Percentiles rank a stretch among this genome's conserved stretches.
Evolutionary conservation across 1,140 invertebrate species (phyloP).

Genomic region (Thaumatotibia leucotreta): DNA sequence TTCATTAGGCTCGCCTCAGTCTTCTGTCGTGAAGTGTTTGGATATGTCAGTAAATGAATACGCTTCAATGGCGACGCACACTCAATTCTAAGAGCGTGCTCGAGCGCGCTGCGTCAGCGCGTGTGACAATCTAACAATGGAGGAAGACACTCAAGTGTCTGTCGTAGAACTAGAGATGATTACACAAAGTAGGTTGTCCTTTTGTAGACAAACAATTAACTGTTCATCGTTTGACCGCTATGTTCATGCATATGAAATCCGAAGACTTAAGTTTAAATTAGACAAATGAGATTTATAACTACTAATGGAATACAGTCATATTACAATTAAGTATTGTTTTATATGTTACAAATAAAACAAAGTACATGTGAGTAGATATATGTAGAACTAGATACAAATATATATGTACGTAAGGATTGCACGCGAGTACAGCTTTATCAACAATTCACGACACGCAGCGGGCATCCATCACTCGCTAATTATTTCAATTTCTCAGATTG

Average conservation of each 20-base stretch:
- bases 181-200: slow-evolving; percentile 54
- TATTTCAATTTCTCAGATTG: slow-evolving; percentile 71
- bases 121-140: slow-evolving; percentile 42
- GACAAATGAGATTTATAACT: not conserved
- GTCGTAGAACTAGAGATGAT: slow-evolving; percentile 61
- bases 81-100: slow-evolving; percentile 24
- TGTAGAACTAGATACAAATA: slow-evolving; percentile 25
- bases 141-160: slow-evolving; percentile 53
- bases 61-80: slow-evolving; percentile 24
- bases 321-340: slow-evolving; percentile 14
- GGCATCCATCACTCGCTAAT: slow-evolving; percentile 63
- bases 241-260: slow-evolving; percentile 35
- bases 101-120: slow-evolving; percentile 32
- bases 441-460: slow-evolving; percentile 45
- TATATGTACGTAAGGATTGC: slow-evolving; percentile 20
- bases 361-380: no score
- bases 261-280: slow-evolving; percentile 20
- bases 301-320: slow-evolving; percentile 2
- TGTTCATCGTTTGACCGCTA: slow-evolving; percentile 47
- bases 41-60: slow-evolving; percentile 19
- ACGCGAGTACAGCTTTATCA: slow-evolving; percentile 3
- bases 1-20: slow-evolving; percentile 12
- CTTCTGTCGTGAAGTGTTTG: slow-evolving; percentile 8
- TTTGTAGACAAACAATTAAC: slow-evolving; percentile 57
- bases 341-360: no score